phyloP scores from a whole-genome alignment of 2,113 vertebrate genomes.

The Reinhardtius hippoglossoides region DNA sequence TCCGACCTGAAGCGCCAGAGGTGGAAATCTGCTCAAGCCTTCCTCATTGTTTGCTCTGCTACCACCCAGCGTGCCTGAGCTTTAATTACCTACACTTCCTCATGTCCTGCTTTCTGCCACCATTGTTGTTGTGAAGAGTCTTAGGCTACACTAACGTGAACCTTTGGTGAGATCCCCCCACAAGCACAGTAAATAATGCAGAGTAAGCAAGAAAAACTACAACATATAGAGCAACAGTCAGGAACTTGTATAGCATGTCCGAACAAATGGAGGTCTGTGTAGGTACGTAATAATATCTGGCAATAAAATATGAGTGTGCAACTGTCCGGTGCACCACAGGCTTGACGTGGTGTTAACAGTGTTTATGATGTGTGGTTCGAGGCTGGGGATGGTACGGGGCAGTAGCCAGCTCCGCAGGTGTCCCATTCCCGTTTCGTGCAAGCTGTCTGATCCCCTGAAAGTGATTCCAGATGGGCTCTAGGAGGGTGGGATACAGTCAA shows the following conservation, averaged over 20 bases:
- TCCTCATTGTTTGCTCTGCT: slow-evolving; percentile 69
- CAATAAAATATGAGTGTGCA: slow-evolving; percentile 52
- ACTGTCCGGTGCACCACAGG: slow-evolving; percentile 40
- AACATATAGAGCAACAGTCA: slow-evolving; percentile 17
- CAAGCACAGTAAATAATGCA: slow-evolving; percentile 12
- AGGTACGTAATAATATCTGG: slow-evolving; percentile 46
- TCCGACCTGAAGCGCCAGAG: slow-evolving; percentile 39
- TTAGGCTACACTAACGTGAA: slow-evolving; percentile 19
- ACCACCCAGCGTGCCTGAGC: slow-evolving; percentile 46
- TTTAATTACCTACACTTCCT: slow-evolving; percentile 53
- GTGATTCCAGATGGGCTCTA: slow-evolving; percentile 80
- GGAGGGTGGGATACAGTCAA: slow-evolving; percentile 72
- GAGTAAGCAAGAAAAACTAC: slow-evolving; percentile 32
- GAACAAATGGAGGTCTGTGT: slow-evolving; percentile 46
- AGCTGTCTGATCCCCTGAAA: slow-evolving; percentile 77
- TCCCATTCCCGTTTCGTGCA: slow-evolving; percentile 76
- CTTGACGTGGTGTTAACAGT: slow-evolving; percentile 45
- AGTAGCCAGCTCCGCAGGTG: slow-evolving; percentile 75
- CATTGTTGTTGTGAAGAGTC: slow-evolving; percentile 30
- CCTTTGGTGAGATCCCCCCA: background rate
- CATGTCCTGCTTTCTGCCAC: slow-evolving; percentile 46
- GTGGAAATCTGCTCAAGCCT: slow-evolving; percentile 57
- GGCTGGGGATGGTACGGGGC: slow-evolving; percentile 61
- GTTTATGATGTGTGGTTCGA: slow-evolving; percentile 56
- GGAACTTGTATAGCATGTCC: slow-evolving; percentile 26